Percentiles rank a stretch among this genome's conserved stretches.
phyloP scores from a whole-genome alignment of 2,113 vertebrate genomes.

The Chloebia gouldiae region DNA sequence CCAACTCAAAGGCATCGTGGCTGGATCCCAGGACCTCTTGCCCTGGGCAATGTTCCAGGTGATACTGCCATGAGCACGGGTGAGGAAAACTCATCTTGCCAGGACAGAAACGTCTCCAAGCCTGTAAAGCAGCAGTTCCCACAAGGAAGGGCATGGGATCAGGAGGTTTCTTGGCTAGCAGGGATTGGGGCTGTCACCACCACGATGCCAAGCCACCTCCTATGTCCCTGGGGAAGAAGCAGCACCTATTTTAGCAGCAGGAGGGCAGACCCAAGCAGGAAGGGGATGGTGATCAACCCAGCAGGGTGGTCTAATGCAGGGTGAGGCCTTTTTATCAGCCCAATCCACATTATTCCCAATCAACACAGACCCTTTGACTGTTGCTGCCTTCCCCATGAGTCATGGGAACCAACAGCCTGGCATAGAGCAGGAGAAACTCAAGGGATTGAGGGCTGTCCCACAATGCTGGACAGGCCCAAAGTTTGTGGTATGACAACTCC shows the following conservation, averaged over 20 bases:
- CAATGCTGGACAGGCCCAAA: neutral
- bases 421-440: neutral
- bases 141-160: neutral
- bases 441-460: neutral
- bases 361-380: neutral
- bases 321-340: neutral
- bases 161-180: neutral
- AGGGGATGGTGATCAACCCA: neutral
- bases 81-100: neutral
- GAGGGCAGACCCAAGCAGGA: neutral
- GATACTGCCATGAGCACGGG: neutral
- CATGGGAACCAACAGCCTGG: neutral
- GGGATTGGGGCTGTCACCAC: neutral
- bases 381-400: neutral
- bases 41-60: neutral
- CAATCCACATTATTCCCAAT: neutral
- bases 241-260: conserved; percentile 21
- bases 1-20: neutral
- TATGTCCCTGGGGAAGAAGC: neutral
- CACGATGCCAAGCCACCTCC: neutral
- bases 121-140: neutral
- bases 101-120: neutral
- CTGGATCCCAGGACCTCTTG: neutral
- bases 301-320: neutral
- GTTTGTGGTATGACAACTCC: neutral